Base-by-base conservation (phyloP, 1,140 invertebrate genomes). In the Octopus sinensis region DNA sequence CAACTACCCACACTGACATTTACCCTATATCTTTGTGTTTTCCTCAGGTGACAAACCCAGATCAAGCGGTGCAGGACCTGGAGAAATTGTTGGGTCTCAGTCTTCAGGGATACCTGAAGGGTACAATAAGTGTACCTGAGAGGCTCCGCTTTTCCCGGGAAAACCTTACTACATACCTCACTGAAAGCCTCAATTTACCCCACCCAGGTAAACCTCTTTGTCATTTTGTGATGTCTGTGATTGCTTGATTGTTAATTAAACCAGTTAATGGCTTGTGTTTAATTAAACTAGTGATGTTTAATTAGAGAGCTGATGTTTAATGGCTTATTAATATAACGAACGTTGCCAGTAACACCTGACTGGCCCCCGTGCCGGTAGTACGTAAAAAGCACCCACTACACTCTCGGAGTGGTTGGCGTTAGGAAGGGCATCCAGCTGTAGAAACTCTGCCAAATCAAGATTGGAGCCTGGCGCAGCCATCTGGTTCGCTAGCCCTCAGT, bases 21-120 rank as follows among this genome's bases (percentile, higher is more conserved):
- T 62, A 12, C 17, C 9, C 17, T 62, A 62, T 62, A 62, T 80
- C 23, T 77, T 10, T 81, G 17, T 76, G 54, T 13, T 62, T 73
- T 56, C 56, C 79, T 17, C 53, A 88, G 87, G 87, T 88, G n/a
- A 78, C 53, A 17, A 80, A 83, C 79, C 82, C 86, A 53, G 80
- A 86, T 5, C 84, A 90, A 81, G 89, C 88, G 23, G 83, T 91
- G 5, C 52, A 54, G 54, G 90, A 91, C 13, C 80, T 92, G 68
- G 88, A 90, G 81, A 79, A 82, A 12, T 54, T 84, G n/a, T 54
- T 91, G 2, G 88, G 89, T 1, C n/a, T 90, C 43, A 73, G 80
- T 76, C 81, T 89, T 5, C 79, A 78, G 6, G 84, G 86, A 53
- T 86, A 82, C 83, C 86, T 85, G 43, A 82, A 87, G 0, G 90